Evolutionary conservation across 2,888 invertebrate genomes (phyloP).

Genomic region (Blera fallax): DNA sequence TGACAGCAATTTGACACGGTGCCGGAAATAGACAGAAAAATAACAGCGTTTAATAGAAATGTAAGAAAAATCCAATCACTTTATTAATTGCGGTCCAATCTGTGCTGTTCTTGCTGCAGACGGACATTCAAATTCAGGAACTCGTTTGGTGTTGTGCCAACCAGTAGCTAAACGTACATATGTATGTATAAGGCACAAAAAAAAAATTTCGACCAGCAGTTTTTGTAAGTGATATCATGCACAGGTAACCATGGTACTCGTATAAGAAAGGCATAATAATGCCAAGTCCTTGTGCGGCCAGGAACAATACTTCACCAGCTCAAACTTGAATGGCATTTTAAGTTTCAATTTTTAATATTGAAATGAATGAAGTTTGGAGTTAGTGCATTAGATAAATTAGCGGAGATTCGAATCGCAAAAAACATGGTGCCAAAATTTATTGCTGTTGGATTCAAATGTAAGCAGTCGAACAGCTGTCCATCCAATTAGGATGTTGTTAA

Average conservation of each 20-base stretch:
- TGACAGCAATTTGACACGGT: constrained; percentile 18
- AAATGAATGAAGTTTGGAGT: too few species aligned
- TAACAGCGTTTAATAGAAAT: neutral
- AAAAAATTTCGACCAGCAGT: neutral
- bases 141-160: neutral
- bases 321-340: too few species aligned
- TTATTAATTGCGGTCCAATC: constrained; percentile 3
- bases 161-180: neutral
- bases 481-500: too few species aligned
- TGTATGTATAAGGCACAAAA: neutral
- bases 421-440: too few species aligned
- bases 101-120: neutral
- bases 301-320: too few species aligned
- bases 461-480: too few species aligned
- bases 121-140: neutral
- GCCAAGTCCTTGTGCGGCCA: too few species aligned
- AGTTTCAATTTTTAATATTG: too few species aligned
- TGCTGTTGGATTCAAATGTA: too few species aligned
- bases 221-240: neutral
- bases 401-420: too few species aligned
- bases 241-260: neutral
- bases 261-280: too few species aligned
- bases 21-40: constrained; percentile 21
- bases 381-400: too few species aligned
- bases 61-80: neutral